Evolutionary conservation across 2,888 invertebrate genomes (phyloP), one percentile per base, ranked within the genome.

Genomic region (Caenorhabditis uteleia): DNA sequence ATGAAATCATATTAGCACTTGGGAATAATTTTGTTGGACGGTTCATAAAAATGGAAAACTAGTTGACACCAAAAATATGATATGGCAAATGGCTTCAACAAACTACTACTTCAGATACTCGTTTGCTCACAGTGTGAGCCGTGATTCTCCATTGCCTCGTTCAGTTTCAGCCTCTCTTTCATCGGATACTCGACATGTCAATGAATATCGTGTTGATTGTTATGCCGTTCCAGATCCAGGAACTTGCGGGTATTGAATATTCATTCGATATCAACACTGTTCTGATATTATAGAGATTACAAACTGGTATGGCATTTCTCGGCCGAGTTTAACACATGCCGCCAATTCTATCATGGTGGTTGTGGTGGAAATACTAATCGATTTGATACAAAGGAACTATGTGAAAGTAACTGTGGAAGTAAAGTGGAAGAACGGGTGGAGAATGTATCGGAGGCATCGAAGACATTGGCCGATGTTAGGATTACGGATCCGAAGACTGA

Each of bases 281-380:
- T 38, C 38, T 38, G 14, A 18, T 38, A 5, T 40, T 61, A 16
- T 26, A 61, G 61, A 6, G 58, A 64, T 40, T 58, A 58, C 27
- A 44, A 42, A n/a, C 40, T 59, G 0, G 16, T 55, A 18, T 65
- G 51, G 48, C 51, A 65, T 36, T 58, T 47, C 44, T 50, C 59
- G 1, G 65, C 55, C 10, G 47, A 43, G 1, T 26, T 23, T 16
- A 47, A 57, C 36, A 21, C 36, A 10, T 79, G 79, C 42, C 60
- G 59, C 8, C 58, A 53, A 33, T 82, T 82, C 71, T 70, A 68
- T 61, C 82, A 77, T 50, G 76, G 79, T 34, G 82, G 82, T 16
- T 82, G 82, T 49, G 74, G 67, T 23, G 79, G 78, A 53, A 82
- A 82, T 58, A 68, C 55, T 23, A 82, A 82, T 61, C 74, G 78